phyloP scores from a whole-genome alignment of 2,797 vertebrate species.

The Varecia variegata region DNA sequence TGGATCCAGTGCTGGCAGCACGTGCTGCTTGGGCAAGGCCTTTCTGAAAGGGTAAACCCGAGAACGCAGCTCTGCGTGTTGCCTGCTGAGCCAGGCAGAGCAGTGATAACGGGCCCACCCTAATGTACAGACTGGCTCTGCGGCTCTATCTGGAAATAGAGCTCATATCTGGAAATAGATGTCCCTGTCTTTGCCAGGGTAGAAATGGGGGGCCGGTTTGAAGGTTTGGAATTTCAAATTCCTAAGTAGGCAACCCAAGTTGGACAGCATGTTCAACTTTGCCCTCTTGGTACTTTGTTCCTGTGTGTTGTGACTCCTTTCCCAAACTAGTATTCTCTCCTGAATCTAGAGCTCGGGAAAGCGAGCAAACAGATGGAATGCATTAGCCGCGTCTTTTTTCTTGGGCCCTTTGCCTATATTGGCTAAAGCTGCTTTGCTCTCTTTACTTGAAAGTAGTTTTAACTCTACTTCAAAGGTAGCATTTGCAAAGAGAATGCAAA shows the following conservation, averaged over 20 bases:
- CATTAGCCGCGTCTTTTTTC: slow-evolving; percentile 37
- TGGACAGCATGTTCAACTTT: neutral
- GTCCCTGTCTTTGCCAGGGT: neutral
- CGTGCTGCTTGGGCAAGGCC: slow-evolving; percentile 26
- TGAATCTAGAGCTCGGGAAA: neutral
- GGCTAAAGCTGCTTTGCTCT: slow-evolving; percentile 62
- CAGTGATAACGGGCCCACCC: neutral
- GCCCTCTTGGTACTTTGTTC: neutral
- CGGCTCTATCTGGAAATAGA: neutral
- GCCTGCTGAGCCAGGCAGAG: slow-evolving; percentile 30
- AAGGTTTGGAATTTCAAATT: slow-evolving; percentile 41
- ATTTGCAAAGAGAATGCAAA: slow-evolving; percentile 48
- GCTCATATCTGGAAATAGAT: slow-evolving; percentile 18
- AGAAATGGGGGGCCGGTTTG: neutral
- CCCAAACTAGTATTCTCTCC: neutral
- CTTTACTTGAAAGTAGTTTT: slow-evolving; percentile 53
- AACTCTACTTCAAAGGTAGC: slow-evolving; percentile 41
- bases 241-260: neutral
- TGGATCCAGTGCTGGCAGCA: neutral
- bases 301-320: neutral
- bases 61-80: slow-evolving; percentile 21
- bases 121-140: slow-evolving; percentile 1
- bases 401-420: slow-evolving; percentile 43
- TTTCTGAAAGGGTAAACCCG: slow-evolving; percentile 39
- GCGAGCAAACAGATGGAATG: slow-evolving; percentile 24